Base-by-base conservation (phyloP, 2,113 vertebrate species). In the Ibidorhyncha struthersii region DNA sequence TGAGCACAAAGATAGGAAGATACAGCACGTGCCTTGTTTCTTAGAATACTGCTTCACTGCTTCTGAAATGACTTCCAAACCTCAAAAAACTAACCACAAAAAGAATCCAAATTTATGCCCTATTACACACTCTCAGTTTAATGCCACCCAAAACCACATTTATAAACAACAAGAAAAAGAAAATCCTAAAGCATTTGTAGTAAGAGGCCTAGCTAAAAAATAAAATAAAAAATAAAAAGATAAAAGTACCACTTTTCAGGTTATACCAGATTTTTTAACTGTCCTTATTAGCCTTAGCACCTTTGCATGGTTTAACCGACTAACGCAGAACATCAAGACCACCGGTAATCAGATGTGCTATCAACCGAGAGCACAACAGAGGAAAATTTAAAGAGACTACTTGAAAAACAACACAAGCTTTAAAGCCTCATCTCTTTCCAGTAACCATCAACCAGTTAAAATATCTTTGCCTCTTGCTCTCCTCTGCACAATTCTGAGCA, bases 1-100 rank as follows among this genome's bases (percentile, higher is more conserved):
- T 0, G 9, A 45, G 3, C 52, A 3, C 72, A 10, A 4, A 23
- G 29, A 20, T 0, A 2, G 50, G 23, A 8, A 29, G 11, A 4
- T 4, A 3, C 36, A 9, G 69, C 58, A 38, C 59, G 2, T 0
- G 3, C 3, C 41, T 38, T 15, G 25, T 2, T 23, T 20, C 78
- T 41, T 2, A 19, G 4, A 34, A 13, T 3, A 12, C 20, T 8
- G n/a, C 55, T n/a, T 38, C 56, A 6, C 10, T 2, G 30, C 10
- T n/a, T n/a, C n/a, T 63, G 36, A 26, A 59, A 63, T 25, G n/a
- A 0, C 58, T 30, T 7, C 49, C 8, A 26, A 43, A 38, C 21
- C 69, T 34, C 36, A 22, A 12, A n/a, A 30, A 63, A 7, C 3
- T 6, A 58, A 40, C 27, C n/a, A 45, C n/a, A 2, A 13, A 45